A percentile compares a stretch with the other conserved stretches of the same genome.
These are phyloP conservation scores for Agriopis marginaria DNA, from an alignment of 2,888 invertebrate species.

Conservation along the genomic window DNA sequence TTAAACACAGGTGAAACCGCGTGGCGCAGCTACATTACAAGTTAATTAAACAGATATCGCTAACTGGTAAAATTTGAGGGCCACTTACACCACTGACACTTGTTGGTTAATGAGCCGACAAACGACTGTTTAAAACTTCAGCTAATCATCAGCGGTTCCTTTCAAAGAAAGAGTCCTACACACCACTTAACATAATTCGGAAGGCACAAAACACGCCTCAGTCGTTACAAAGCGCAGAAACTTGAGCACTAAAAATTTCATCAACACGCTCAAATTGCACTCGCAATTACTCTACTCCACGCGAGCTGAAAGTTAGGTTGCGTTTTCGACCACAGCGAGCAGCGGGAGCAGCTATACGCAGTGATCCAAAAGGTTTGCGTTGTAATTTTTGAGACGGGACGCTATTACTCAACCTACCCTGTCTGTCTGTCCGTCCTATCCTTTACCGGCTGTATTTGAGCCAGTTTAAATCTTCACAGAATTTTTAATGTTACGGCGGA, in stretches of 20 bases:
- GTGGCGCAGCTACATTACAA: background rate
- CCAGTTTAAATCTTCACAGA: too few species aligned
- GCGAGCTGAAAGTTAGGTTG: constrained; percentile 2
- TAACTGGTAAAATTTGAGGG: background rate
- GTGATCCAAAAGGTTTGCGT: too few species aligned
- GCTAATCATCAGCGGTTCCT: constrained; percentile 16
- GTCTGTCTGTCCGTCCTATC: too few species aligned
- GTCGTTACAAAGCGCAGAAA: constrained; percentile 6
- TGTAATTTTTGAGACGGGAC: too few species aligned
- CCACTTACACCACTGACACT: constrained; percentile 3
- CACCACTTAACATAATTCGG: constrained; percentile 18
- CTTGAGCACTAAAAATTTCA: constrained; percentile 28
- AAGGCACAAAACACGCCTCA: constrained; percentile 16
- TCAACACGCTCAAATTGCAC: constrained; percentile 27
- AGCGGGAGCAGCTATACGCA: too few species aligned
- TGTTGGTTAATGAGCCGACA: constrained; percentile 1
- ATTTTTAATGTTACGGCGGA: too few species aligned
- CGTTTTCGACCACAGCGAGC: background rate
- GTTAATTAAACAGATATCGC: background rate
- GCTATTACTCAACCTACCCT: too few species aligned
- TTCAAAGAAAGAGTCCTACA: constrained; percentile 16
- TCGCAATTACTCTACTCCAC: constrained; percentile 23
- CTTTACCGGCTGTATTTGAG: too few species aligned
- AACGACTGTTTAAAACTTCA: constrained; percentile 13
- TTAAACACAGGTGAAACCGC: background rate